phyloP scores from a whole-genome alignment of 1,140 invertebrate genomes.

The Doryteuthis pealeii region DNA sequence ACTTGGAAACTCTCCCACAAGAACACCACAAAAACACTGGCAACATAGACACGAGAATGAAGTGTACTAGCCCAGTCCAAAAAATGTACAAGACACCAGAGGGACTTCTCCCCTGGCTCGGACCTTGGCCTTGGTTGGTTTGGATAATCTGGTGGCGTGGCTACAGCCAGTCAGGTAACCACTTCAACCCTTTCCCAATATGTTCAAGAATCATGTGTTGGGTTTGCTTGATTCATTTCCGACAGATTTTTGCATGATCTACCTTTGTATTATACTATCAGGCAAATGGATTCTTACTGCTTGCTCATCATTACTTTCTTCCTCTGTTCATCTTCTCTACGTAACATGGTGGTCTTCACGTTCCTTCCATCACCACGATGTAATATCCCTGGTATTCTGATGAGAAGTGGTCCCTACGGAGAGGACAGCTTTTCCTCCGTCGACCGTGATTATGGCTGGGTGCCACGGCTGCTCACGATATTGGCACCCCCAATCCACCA shows the following conservation, averaged over 20 bases:
- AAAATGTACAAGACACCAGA: slow-evolving; percentile 20
- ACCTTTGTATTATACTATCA: slow-evolving; percentile 36
- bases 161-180: slow-evolving; percentile 44
- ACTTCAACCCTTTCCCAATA: slow-evolving; percentile 39
- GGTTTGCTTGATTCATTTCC: slow-evolving; percentile 43
- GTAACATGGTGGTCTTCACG: slow-evolving; percentile 57
- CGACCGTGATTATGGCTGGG: slow-evolving; percentile 59
- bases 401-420: slow-evolving; percentile 55
- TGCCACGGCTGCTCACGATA: slow-evolving; percentile 60
- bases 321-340: slow-evolving; percentile 56
- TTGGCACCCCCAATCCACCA: slow-evolving; percentile 60
- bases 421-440: slow-evolving; percentile 60
- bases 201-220: slow-evolving; percentile 37
- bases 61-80: slow-evolving; percentile 49
- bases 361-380: slow-evolving; percentile 61
- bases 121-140: slow-evolving; percentile 51
- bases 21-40: slow-evolving; percentile 51
- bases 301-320: slow-evolving; percentile 56
- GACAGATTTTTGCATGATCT: slow-evolving; percentile 38
- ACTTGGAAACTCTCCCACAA: slow-evolving; percentile 52
- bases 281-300: slow-evolving; percentile 27
- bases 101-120: slow-evolving; percentile 33
- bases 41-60: slow-evolving; percentile 54
- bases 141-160: slow-evolving; percentile 41
- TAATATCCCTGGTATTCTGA: slow-evolving; percentile 61